phyloP scores from a whole-genome alignment of 2,888 invertebrate genomes.

The Scaptomyza tumidula region DNA sequence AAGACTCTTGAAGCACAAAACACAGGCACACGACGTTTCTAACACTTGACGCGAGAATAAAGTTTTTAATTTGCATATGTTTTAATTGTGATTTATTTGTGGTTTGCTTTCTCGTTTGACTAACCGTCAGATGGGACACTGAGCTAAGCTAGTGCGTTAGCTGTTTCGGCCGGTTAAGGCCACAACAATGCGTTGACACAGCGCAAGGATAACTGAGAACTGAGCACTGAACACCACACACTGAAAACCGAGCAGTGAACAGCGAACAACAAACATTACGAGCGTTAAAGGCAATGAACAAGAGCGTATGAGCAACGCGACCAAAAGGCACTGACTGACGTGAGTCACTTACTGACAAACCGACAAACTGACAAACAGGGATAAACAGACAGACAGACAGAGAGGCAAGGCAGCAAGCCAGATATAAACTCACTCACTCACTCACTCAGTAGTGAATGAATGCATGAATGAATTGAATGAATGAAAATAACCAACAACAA shows the following conservation, averaged over 20 bases:
- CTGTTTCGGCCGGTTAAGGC: constrained; percentile 9
- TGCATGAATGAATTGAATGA: constrained; percentile 68
- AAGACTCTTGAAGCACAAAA: background rate
- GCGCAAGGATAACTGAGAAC: constrained; percentile 76
- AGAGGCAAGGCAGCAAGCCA: no score
- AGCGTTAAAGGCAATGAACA: no score
- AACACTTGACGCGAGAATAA: background rate
- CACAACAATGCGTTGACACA: constrained; percentile 75
- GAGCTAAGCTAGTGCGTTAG: constrained; percentile 21
- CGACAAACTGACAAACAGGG: constrained; percentile 42
- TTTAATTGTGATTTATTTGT: constrained; percentile 10
- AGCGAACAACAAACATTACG: constrained; percentile 36
- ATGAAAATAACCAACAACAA: constrained; percentile 62
- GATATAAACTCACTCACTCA: constrained; percentile 17
- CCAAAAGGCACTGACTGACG: constrained; percentile 44
- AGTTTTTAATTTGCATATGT: constrained; percentile 11
- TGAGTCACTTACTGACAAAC: constrained; percentile 27
- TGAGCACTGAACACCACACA: constrained; percentile 58
- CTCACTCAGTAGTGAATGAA: constrained; percentile 37
- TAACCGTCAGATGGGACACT: constrained; percentile 54
- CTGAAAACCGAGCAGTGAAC: constrained; percentile 52
- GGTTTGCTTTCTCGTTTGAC: constrained; percentile 35
- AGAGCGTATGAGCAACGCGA: constrained; percentile 75
- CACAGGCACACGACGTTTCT: background rate
- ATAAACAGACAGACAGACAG: constrained; percentile 28